A percentile compares a stretch with the other conserved stretches of the same genome.
These are phyloP conservation scores for Paramormyrops hopkinsi DNA, from an alignment of 2,797 vertebrate genomes.

Conservation along the genomic window DNA sequence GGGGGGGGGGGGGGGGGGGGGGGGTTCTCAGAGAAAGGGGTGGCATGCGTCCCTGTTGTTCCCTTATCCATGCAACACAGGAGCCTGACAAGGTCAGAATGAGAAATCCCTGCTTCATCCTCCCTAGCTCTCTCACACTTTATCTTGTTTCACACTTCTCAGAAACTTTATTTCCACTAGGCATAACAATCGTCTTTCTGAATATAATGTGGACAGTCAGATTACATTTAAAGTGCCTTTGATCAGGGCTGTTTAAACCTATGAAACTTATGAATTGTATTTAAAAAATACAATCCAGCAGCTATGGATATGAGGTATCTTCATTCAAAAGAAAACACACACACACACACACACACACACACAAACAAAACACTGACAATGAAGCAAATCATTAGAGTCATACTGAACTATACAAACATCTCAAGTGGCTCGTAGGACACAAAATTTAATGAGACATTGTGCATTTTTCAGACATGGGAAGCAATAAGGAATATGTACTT, in stretches of 20 bases:
- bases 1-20: not conserved
- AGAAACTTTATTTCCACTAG: constrained; percentile 1
- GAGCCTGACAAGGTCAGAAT: not conserved
- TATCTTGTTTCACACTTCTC: not conserved
- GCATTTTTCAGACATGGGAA: constrained; percentile 49
- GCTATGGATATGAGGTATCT: not conserved
- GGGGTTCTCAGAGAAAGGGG: not conserved
- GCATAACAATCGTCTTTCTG: not conserved
- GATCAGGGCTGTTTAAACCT: not conserved
- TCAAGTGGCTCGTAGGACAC: constrained; percentile 20
- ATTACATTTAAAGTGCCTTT: constrained; percentile 5
- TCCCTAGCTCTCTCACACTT: not conserved
- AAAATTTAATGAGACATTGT: constrained; percentile 38
- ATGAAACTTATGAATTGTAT: not conserved
- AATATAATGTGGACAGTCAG: not conserved
- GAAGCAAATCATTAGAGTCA: constrained; percentile 41
- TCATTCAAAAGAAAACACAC: not conserved
- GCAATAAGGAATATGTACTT: constrained; percentile 53
- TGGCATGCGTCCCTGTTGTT: not conserved
- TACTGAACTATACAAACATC: constrained; percentile 34
- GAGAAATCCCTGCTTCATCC: not conserved
- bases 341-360: not conserved
- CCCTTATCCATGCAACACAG: not conserved
- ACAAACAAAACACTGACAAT: constrained; percentile 23
- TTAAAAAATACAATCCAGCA: not conserved